A percentile compares a stretch with the other conserved stretches of the same genome.
Conservation (phyloP, 2,113 vertebrate species). For the Dolichotis patagonum region DNA sequence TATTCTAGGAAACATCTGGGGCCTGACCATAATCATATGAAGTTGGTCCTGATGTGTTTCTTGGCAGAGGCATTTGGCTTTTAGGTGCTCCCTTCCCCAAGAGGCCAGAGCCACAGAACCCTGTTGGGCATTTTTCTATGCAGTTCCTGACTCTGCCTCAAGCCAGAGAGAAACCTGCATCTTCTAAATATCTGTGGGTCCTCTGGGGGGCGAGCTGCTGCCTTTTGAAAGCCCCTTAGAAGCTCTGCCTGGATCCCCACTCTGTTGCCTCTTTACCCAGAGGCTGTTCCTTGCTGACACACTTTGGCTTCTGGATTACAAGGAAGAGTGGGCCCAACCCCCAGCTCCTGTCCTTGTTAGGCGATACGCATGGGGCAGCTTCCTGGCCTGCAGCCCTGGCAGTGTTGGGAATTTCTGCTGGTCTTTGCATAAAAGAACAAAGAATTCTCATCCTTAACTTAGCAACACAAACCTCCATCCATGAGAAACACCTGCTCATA, state of each 20-base stretch:
- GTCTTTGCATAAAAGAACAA: slow-evolving; percentile 17
- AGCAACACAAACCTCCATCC: neutral
- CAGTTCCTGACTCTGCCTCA: neutral
- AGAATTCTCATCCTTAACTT: neutral
- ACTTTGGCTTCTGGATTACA: neutral
- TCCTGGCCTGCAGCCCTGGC: rapidly evolving
- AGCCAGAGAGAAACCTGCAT: neutral
- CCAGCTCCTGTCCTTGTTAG: neutral
- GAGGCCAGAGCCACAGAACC: neutral
- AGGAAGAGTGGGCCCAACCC: neutral
- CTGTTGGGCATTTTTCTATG: neutral
- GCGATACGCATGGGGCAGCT: rapidly evolving
- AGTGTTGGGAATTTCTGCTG: neutral
- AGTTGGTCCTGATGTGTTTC: neutral
- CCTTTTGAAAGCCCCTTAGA: neutral
- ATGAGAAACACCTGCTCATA: neutral
- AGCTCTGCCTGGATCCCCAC: neutral
- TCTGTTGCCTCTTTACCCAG: neutral
- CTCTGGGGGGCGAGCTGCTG: neutral
- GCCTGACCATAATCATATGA: neutral
- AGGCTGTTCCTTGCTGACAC: neutral
- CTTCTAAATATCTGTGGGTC: neutral
- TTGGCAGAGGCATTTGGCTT: rapidly evolving
- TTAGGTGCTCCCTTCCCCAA: neutral
- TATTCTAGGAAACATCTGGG: neutral